Conservation (phyloP, 2,113 vertebrate species). For the Rana temporaria region DNA sequence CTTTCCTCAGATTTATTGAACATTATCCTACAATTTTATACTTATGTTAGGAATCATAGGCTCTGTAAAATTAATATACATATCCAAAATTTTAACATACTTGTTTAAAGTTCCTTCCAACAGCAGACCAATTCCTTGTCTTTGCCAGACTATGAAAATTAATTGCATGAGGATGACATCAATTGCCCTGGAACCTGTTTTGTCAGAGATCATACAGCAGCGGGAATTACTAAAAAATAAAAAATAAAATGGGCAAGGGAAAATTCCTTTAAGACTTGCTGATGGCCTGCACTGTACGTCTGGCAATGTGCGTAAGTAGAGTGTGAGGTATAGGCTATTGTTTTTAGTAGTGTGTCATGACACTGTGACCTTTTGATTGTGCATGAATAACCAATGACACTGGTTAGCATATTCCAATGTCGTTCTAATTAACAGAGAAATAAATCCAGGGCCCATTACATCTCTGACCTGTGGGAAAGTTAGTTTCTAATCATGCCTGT, state of each 20-base stretch:
- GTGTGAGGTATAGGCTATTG: background rate
- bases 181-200: background rate
- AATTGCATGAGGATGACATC: slow-evolving; percentile 9
- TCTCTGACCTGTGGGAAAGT: slow-evolving; percentile 5
- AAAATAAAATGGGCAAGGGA: background rate
- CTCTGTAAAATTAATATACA: background rate
- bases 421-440: slow-evolving; percentile 33
- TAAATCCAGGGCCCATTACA: background rate
- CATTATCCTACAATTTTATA: too few relatives aligned
- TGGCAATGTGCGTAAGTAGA: background rate
- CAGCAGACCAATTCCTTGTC: background rate
- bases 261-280: slow-evolving; percentile 22
- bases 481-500: slow-evolving; percentile 4
- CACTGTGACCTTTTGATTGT: slow-evolving; percentile 22
- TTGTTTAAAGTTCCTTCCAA: background rate
- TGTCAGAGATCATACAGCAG: background rate
- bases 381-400: slow-evolving; percentile 40
- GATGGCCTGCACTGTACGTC: background rate
- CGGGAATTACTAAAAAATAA: background rate
- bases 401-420: background rate
- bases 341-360: background rate
- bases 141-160: background rate
- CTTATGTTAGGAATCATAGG: too few relatives aligned
- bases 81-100: background rate
- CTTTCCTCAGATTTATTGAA: too few relatives aligned